A percentile compares a stretch with the other conserved stretches of the same genome.
phyloP scores from a whole-genome alignment of 1,140 invertebrate species.

The Drosophila nasuta region DNA sequence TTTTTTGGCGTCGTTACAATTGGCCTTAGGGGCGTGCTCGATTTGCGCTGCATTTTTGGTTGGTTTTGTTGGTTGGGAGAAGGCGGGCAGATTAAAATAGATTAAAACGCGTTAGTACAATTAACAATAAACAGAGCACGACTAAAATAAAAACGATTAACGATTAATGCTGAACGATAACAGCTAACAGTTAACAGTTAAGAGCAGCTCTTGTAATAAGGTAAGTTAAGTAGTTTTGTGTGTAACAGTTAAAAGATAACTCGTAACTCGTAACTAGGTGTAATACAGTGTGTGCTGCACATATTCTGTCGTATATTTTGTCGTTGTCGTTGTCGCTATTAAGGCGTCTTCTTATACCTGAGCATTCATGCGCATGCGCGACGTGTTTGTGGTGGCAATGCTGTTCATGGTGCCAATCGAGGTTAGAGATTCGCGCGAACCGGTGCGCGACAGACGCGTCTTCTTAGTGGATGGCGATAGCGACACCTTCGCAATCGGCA shows the following conservation, averaged over 20 bases:
- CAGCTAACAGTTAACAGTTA: slow-evolving; percentile 32
- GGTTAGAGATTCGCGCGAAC: slow-evolving; percentile 94
- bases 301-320: slow-evolving; percentile 9
- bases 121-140: slow-evolving; percentile 33
- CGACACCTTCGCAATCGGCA: slow-evolving; percentile 94
- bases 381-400: slow-evolving; percentile 87
- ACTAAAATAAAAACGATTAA: slow-evolving; percentile 21
- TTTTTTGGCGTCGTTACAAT: slow-evolving; percentile 79
- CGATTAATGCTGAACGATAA: slow-evolving; percentile 17
- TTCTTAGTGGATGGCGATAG: slow-evolving; percentile 91
- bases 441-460: slow-evolving; percentile 89
- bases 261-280: slow-evolving; percentile 17
- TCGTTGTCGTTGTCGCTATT: background rate
- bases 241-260: slow-evolving; percentile 24
- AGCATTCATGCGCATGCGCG: slow-evolving; percentile 84
- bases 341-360: slow-evolving; percentile 78
- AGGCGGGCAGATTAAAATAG: slow-evolving; percentile 47
- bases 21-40: slow-evolving; percentile 76
- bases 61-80: background rate
- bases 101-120: slow-evolving; percentile 66
- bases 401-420: slow-evolving; percentile 91
- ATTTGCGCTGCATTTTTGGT: slow-evolving; percentile 72
- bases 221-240: background rate
- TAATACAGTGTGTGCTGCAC: slow-evolving; percentile 4
- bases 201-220: slow-evolving; percentile 3